phyloP scores from a whole-genome alignment of 2,113 vertebrate genomes.

The Buteo buteo region DNA sequence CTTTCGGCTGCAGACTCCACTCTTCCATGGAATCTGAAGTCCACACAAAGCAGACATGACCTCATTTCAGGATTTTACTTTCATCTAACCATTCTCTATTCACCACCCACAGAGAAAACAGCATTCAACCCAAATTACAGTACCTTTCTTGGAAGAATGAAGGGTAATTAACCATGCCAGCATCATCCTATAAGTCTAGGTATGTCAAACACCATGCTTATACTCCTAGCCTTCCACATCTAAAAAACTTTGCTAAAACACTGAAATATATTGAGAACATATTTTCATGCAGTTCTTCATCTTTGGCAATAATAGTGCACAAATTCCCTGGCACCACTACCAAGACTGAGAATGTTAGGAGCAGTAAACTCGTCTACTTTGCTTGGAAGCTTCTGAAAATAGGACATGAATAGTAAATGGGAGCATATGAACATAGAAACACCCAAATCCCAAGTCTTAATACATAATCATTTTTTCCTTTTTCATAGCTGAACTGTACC shows the following conservation, averaged over 20 bases:
- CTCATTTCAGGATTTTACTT: constrained; percentile 38
- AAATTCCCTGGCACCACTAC: constrained; percentile 31
- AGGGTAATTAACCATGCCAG: background rate
- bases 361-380: background rate
- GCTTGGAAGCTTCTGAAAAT: constrained; percentile 2
- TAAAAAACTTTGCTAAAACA: background rate
- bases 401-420: background rate
- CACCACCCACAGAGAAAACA: background rate
- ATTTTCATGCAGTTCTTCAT: constrained; percentile 13
- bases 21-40: background rate
- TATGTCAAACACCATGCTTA: background rate
- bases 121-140: background rate
- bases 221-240: background rate
- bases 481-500: background rate
- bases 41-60: constrained; percentile 36
- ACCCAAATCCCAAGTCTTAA: background rate
- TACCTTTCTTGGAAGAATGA: background rate
- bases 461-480: background rate
- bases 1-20: background rate
- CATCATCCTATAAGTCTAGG: background rate
- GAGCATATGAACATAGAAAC: background rate
- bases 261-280: constrained; percentile 9
- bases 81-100: background rate
- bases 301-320: background rate
- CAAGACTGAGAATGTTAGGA: background rate